These are phyloP conservation scores for Phenganax subtilis DNA, from an alignment of 92 coral and sea anemone genomes.

Conservation along the genomic window DNA sequence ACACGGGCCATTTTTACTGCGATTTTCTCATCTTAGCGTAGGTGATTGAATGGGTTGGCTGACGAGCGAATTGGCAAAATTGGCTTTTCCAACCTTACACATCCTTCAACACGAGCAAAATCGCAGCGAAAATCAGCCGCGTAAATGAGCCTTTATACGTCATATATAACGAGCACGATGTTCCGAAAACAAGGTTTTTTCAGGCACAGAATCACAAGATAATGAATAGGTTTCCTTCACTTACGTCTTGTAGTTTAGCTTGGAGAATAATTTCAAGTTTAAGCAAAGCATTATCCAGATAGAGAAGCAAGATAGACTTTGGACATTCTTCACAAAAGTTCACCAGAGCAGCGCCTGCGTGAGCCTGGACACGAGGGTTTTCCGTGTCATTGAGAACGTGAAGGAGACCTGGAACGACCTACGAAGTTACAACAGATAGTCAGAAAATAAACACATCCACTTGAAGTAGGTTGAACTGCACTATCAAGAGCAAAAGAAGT, in stretches of 20 bases:
- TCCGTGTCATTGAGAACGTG: conserved; percentile 79
- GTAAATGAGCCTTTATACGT: too few species aligned
- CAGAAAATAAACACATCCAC: neutral
- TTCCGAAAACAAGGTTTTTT: too few species aligned
- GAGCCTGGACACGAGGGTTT: conserved; percentile 99
- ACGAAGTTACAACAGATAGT: neutral
- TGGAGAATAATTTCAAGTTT: conserved; percentile 83
- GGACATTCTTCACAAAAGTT: conserved; percentile 98
- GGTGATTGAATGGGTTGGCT: too few species aligned
- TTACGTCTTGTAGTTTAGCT: conserved; percentile 85
- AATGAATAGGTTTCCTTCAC: neutral
- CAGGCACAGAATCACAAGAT: too few species aligned
- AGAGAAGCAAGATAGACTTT: conserved; percentile 64
- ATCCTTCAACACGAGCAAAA: too few species aligned
- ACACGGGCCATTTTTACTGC: neutral
- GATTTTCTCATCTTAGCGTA: too few species aligned
- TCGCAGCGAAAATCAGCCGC: too few species aligned
- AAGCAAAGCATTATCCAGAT: conserved; percentile 71
- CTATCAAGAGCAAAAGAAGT: too few species aligned
- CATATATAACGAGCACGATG: too few species aligned
- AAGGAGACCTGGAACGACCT: conserved; percentile 83
- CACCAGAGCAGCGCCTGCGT: conserved; percentile 96
- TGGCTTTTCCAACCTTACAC: too few species aligned
- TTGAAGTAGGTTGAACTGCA: too few species aligned
- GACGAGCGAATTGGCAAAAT: too few species aligned